Evolutionary conservation across 2,113 vertebrate species (phyloP).

Genomic region (Pelmatolapia mariae): DNA sequence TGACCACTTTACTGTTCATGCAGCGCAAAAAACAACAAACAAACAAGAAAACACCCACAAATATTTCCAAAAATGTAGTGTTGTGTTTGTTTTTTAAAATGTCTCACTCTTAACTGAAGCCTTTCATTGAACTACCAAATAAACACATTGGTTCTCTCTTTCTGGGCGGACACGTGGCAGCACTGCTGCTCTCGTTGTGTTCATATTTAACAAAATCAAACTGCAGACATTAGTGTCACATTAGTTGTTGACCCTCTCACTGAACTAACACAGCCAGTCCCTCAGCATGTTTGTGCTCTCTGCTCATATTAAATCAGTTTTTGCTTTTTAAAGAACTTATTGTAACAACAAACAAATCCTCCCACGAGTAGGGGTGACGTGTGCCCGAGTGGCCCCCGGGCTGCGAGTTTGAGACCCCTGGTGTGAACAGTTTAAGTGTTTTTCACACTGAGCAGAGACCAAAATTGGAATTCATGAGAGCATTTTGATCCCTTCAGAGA

Average conservation of each 20-base stretch:
- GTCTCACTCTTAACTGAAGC: accelerated
- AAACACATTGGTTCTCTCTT: not conserved
- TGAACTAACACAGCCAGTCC: accelerated
- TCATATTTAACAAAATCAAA: too few species aligned
- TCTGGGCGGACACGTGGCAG: too few species aligned
- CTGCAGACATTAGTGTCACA: not conserved
- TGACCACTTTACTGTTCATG: not conserved
- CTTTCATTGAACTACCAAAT: not conserved
- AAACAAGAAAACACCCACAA: not conserved
- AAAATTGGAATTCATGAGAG: accelerated
- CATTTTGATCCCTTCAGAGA: not conserved
- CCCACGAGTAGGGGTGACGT: not conserved
- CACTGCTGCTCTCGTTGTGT: too few species aligned
- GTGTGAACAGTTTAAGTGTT: not conserved
- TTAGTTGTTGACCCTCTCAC: not conserved
- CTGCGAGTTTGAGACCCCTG: accelerated
- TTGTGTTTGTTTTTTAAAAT: not conserved
- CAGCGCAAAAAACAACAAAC: not conserved
- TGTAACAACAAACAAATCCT: not conserved
- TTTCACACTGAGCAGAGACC: accelerated
- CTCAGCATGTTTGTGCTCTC: not conserved
- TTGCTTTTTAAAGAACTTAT: not conserved
- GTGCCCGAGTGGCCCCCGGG: not conserved
- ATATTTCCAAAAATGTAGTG: not conserved
- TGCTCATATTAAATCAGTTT: accelerated